A percentile compares a stretch with the other conserved stretches of the same genome.
Conservation (phyloP, 2,113 vertebrate genomes). For the Hypocryptadius cinnamomeus region DNA sequence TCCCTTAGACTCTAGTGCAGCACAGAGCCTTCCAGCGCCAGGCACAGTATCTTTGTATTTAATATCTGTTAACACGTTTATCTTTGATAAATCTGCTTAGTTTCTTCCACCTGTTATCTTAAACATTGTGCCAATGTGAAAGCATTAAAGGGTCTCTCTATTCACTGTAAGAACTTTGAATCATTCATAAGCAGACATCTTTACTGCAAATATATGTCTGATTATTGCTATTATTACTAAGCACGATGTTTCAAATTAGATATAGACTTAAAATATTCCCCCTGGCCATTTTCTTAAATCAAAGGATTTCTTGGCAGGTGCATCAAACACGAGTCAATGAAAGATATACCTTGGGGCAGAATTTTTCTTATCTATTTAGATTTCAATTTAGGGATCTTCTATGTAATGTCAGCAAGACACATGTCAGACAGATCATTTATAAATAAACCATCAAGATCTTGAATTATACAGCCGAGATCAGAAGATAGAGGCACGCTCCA, state of each 20-base stretch:
- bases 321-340: not conserved
- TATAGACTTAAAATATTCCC: not conserved
- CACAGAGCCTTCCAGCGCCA: not conserved
- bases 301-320: not conserved
- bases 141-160: not conserved
- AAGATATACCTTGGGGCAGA: not conserved
- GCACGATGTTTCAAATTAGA: not conserved
- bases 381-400: not conserved
- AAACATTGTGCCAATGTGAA: not conserved
- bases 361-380: not conserved
- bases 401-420: not conserved
- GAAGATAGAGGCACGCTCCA: not conserved
- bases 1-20: not conserved
- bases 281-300: not conserved
- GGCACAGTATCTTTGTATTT: not conserved
- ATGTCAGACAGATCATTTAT: not conserved
- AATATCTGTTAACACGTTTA: not conserved
- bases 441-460: not conserved
- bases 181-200: not conserved
- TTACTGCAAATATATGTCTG: not conserved
- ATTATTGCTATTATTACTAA: not conserved
- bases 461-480: not conserved
- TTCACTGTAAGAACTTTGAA: not conserved
- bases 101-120: not conserved
- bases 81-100: not conserved